phyloP scores from a whole-genome alignment of 2,113 vertebrate species.

The Lepisosteus osseus region DNA sequence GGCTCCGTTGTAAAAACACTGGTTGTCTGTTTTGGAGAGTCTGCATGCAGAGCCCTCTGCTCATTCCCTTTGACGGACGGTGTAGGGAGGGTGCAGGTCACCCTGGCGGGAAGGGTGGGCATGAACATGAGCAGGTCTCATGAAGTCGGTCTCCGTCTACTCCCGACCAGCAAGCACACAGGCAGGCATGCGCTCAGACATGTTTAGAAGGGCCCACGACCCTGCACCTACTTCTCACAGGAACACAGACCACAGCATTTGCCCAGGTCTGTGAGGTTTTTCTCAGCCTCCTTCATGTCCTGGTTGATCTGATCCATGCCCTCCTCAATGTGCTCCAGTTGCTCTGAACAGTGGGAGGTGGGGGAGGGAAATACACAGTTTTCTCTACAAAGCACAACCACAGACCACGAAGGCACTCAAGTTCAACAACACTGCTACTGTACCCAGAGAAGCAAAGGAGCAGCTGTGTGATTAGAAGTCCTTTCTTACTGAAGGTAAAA shows the following conservation, averaged over 20 bases:
- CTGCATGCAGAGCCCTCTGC: no score
- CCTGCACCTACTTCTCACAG: slow-evolving; percentile 67
- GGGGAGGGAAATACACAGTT: neutral
- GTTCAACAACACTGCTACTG: neutral
- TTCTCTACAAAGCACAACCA: slow-evolving; percentile 15
- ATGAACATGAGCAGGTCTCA: no score
- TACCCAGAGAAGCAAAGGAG: slow-evolving; percentile 4
- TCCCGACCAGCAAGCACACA: neutral
- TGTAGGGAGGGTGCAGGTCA: no score
- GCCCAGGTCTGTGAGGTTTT: slow-evolving; percentile 73
- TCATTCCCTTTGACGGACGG: no score
- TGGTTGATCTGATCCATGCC: slow-evolving; percentile 78
- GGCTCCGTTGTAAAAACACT: no score
- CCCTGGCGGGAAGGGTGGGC: no score
- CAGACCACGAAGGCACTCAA: neutral
- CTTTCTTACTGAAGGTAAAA: neutral
- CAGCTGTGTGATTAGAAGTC: slow-evolving; percentile 24
- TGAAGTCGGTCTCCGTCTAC: no score
- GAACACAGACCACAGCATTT: slow-evolving; percentile 76
- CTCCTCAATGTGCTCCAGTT: slow-evolving; percentile 73
- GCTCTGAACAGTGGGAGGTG: slow-evolving; percentile 52
- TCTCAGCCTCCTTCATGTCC: slow-evolving; percentile 78
- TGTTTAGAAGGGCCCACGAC: slow-evolving; percentile 7
- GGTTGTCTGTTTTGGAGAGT: no score
- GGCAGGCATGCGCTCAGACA: slow-evolving; percentile 23